These are phyloP conservation scores for Chrysolina haemoptera DNA, from an alignment of 2,888 invertebrate species.

Conservation along the genomic window DNA sequence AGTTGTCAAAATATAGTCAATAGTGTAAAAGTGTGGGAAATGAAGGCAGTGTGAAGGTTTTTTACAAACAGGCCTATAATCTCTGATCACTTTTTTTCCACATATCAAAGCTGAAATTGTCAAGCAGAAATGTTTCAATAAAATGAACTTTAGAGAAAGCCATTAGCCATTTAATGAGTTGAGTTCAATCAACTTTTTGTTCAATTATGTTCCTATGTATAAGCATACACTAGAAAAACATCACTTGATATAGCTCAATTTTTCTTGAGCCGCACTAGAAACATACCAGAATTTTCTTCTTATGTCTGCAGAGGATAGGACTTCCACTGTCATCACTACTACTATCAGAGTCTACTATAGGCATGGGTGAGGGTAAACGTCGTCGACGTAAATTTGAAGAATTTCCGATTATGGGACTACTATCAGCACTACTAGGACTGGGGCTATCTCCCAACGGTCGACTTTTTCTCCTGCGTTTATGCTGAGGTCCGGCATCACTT, in stretches of 20 bases:
- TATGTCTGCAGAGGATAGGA: conserved; percentile 50
- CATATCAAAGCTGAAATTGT: too few relatives aligned
- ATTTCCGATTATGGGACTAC: conserved; percentile 52
- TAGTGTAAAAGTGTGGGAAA: too few relatives aligned
- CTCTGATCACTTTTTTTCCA: too few relatives aligned
- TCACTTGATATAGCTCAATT: not conserved
- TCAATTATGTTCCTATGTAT: too few relatives aligned
- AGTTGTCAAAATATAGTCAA: too few relatives aligned
- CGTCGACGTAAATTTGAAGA: conserved; percentile 34
- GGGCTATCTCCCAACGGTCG: conserved; percentile 56
- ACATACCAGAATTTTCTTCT: conserved; percentile 55
- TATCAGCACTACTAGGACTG: conserved; percentile 49
- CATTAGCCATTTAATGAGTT: too few relatives aligned
- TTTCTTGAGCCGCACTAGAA: not conserved
- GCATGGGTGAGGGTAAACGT: conserved; percentile 42
- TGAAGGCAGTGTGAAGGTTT: too few relatives aligned
- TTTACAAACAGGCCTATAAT: too few relatives aligned
- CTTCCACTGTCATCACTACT: conserved; percentile 59
- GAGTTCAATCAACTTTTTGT: too few relatives aligned
- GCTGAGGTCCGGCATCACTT: conserved; percentile 59
- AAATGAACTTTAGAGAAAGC: too few relatives aligned
- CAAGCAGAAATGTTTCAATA: too few relatives aligned
- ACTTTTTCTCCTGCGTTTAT: conserved; percentile 59
- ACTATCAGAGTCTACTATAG: conserved; percentile 62
- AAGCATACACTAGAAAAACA: too few relatives aligned